A percentile compares a stretch with the other conserved stretches of the same genome.
Conservation (phyloP, 92 coral and sea anemone species). For the Porites divaricata region DNA sequence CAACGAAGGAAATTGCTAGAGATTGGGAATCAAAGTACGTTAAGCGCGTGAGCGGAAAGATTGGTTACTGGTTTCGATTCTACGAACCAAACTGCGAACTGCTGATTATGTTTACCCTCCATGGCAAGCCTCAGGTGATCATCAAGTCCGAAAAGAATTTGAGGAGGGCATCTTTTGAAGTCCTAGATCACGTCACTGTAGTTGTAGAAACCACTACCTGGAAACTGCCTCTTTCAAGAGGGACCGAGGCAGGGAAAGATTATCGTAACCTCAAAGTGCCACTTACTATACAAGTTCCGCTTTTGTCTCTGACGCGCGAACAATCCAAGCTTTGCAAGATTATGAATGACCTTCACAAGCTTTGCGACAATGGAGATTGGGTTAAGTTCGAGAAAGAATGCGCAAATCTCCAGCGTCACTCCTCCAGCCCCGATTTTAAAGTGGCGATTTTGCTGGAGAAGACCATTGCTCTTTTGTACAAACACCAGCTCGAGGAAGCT, state of each 20-base stretch:
- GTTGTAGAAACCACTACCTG: slow-evolving; percentile 17
- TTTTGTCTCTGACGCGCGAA: slow-evolving; percentile 11
- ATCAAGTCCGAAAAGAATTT: slow-evolving; percentile 3
- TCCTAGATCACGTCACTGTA: slow-evolving; percentile 20
- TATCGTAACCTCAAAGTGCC: not conserved
- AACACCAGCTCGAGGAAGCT: slow-evolving; percentile 45
- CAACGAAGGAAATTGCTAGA: slow-evolving; percentile 12
- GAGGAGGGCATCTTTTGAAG: not conserved
- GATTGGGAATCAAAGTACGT: slow-evolving; percentile 41
- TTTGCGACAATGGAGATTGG: slow-evolving; percentile 64
- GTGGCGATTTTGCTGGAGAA: slow-evolving; percentile 43
- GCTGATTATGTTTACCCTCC: slow-evolving; percentile 4
- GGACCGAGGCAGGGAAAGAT: slow-evolving; percentile 11
- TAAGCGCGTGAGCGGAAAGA: slow-evolving; percentile 29
- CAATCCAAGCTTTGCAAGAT: slow-evolving; percentile 10
- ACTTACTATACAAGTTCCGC: slow-evolving; percentile 7
- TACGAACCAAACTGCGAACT: slow-evolving; percentile 33
- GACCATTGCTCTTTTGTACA: slow-evolving; percentile 41
- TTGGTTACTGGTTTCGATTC: slow-evolving; percentile 38
- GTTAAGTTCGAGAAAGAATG: slow-evolving; percentile 32
- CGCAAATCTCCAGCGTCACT: not conserved
- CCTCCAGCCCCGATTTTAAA: slow-evolving; percentile 8
- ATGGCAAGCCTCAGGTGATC: not conserved
- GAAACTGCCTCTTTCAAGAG: slow-evolving; percentile 5
- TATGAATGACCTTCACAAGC: slow-evolving; percentile 42